Evolutionary conservation across 2,888 invertebrate species (phyloP).

Genomic region (Prenolepis imparis): DNA sequence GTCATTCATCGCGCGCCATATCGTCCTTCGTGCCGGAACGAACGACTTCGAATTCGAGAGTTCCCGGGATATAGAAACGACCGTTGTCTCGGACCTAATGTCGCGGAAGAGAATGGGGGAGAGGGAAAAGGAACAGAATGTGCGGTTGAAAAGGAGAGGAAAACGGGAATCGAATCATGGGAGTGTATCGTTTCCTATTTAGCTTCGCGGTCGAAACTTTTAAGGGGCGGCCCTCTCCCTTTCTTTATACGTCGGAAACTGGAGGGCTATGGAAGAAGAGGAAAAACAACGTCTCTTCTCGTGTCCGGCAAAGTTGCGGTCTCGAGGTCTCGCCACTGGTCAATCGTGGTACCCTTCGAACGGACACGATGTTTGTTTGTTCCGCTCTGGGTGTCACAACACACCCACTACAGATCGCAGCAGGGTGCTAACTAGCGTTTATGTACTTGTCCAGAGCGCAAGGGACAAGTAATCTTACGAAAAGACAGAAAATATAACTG

Average conservation of each 20-base stretch:
- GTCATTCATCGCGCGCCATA: constrained; percentile 55
- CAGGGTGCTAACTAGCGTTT: constrained; percentile 82
- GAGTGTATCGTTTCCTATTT: constrained; percentile 79
- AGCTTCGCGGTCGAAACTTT: constrained; percentile 66
- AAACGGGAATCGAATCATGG: constrained; percentile 72
- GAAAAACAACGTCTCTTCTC: constrained; percentile 39
- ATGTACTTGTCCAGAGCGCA: constrained; percentile 71
- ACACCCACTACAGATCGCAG: constrained; percentile 82
- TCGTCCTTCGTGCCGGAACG: constrained; percentile 56
- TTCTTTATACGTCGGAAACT: constrained; percentile 50
- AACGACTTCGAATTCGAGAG: constrained; percentile 59
- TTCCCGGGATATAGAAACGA: constrained; percentile 52
- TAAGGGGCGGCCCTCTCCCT: constrained; percentile 55
- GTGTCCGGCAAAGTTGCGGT: constrained; percentile 70
- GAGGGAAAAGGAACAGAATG: constrained; percentile 6
- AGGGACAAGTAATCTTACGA: background rate
- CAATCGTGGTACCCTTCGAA: constrained; percentile 70
- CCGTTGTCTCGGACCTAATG: constrained; percentile 67
- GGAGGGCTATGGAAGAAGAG: constrained; percentile 27
- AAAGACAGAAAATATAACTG: background rate
- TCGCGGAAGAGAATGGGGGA: constrained; percentile 69
- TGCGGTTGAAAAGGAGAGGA: constrained; percentile 59
- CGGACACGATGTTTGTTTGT: constrained; percentile 82
- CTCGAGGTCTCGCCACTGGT: constrained; percentile 68
- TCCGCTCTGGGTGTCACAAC: constrained; percentile 82